Conservation (phyloP, 2,888 invertebrate genomes). For the Hirtodrosophila histrioides region DNA sequence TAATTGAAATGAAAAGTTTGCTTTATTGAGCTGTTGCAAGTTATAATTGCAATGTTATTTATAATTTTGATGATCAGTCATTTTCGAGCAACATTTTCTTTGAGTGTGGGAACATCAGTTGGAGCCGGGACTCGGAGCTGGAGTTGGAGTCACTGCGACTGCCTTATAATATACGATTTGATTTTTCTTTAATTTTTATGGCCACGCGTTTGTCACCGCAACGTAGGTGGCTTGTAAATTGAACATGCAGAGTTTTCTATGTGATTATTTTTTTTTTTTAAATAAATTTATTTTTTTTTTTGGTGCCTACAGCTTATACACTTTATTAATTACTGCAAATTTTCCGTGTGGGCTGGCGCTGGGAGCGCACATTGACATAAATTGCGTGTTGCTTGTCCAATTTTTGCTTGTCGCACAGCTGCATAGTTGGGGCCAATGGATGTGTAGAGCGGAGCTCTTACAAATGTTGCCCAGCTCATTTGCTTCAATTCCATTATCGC, state of each 20-base stretch:
- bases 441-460: constrained; percentile 41
- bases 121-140: constrained; percentile 9
- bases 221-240: constrained; percentile 77
- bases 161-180: constrained; percentile 74
- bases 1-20: too few relatives aligned
- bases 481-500: constrained; percentile 84
- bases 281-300: constrained; percentile 10
- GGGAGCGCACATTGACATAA: constrained; percentile 78
- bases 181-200: constrained; percentile 79
- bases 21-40: too few relatives aligned
- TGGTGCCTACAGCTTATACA: constrained; percentile 44
- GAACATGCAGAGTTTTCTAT: constrained; percentile 61
- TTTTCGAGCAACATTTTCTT: too few relatives aligned
- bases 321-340: constrained; percentile 75
- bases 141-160: constrained; percentile 5
- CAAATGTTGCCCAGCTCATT: constrained; percentile 82
- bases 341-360: constrained; percentile 76
- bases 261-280: constrained; percentile 1
- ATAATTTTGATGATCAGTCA: too few relatives aligned
- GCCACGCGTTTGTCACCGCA: constrained; percentile 68
- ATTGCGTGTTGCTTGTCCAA: constrained; percentile 81
- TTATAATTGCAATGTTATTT: too few relatives aligned
- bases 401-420: constrained; percentile 81
- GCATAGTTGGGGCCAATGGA: constrained; percentile 51
- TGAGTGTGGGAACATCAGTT: constrained; percentile 1